Evolutionary conservation across 2,113 vertebrate species (phyloP).

Genomic region (Cichladusa arquata): DNA sequence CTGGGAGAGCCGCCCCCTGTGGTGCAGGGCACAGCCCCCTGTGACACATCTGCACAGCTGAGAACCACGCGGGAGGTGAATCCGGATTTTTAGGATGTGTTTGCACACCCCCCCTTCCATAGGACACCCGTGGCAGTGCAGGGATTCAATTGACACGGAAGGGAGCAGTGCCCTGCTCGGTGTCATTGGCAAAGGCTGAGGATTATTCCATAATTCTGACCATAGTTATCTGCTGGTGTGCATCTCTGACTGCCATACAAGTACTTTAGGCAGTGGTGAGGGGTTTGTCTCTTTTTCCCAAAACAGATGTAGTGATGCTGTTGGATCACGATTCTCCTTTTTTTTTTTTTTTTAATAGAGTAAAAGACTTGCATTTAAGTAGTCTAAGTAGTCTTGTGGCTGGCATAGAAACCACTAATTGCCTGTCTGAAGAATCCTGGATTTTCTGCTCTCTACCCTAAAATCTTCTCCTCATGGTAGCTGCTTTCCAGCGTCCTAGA

Average conservation of each 20-base stretch:
- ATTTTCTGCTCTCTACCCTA: not conserved
- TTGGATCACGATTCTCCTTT: not conserved
- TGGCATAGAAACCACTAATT: not conserved
- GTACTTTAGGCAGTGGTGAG: fast-evolving
- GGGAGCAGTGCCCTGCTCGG: fast-evolving
- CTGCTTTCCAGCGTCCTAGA: not conserved
- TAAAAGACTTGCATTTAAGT: not conserved
- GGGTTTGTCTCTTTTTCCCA: not conserved
- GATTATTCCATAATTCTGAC: not conserved
- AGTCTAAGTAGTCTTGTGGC: not conserved
- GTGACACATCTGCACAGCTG: fast-evolving
- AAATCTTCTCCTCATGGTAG: not conserved
- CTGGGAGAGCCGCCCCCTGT: not conserved
- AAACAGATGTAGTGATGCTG: not conserved
- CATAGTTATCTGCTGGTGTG: not conserved
- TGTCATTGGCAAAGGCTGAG: not conserved
- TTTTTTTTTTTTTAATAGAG: not conserved
- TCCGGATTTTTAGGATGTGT: fast-evolving
- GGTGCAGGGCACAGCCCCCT: not conserved
- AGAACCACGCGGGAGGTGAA: fast-evolving
- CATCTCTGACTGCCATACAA: not conserved
- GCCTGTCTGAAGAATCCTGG: not conserved
- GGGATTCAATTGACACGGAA: no score
- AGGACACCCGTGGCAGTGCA: fast-evolving
- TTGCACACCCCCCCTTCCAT: fast-evolving